Conservation (phyloP, 1,140 invertebrate genomes). For the Zaprionus vittiger region DNA sequence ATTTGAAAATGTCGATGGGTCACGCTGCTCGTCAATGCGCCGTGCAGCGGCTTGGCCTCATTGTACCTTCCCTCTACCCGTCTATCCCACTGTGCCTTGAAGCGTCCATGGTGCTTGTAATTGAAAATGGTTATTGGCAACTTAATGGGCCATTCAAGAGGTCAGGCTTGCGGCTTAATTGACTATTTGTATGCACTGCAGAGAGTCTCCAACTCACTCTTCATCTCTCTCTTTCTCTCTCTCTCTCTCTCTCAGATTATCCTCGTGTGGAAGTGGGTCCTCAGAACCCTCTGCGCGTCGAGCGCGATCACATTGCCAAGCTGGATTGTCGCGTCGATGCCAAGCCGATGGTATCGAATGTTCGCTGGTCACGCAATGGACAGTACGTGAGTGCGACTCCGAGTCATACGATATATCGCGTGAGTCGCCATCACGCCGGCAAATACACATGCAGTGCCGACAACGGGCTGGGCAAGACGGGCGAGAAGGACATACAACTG, state of each 20-base stretch:
- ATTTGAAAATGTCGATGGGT: conserved; percentile 81
- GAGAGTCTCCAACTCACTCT: conserved; percentile 60
- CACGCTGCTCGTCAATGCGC: conserved; percentile 65
- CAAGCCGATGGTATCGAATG: conserved; percentile 92
- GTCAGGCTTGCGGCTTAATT: conserved; percentile 58
- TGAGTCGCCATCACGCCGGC: conserved; percentile 92
- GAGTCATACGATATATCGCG: conserved; percentile 90
- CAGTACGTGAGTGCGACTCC: conserved; percentile 92
- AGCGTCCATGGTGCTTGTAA: conserved; percentile 50
- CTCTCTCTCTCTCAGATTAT: conserved; percentile 88
- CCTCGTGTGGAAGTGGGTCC: conserved; percentile 94
- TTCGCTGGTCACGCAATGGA: conserved; percentile 93
- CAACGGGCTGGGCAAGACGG: conserved; percentile 90
- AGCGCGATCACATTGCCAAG: conserved; percentile 91
- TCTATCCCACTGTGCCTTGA: background rate
- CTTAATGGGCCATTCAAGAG: conserved; percentile 64
- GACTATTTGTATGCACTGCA: conserved; percentile 74
- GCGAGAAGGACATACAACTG: conserved; percentile 91
- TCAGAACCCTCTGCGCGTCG: conserved; percentile 93
- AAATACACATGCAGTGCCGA: conserved; percentile 94
- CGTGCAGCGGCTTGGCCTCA: background rate
- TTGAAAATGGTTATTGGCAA: conserved; percentile 82
- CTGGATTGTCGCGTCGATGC: conserved; percentile 94
- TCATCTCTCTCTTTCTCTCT: background rate
- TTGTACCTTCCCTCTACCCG: background rate